phyloP scores from a whole-genome alignment of 2,888 invertebrate genomes.

The Eurois occulta region DNA sequence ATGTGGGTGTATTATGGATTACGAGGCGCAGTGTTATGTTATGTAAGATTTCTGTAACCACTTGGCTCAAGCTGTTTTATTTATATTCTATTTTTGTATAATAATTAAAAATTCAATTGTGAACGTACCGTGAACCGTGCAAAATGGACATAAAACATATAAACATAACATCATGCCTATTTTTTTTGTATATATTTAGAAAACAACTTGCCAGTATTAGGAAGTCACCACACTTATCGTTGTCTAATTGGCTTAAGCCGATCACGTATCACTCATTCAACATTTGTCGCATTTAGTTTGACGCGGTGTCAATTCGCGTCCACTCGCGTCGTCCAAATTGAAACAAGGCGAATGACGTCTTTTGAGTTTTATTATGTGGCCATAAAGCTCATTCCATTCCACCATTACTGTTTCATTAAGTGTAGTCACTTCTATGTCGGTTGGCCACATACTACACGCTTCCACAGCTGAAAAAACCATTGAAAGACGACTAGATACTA shows the following conservation, averaged over 20 bases:
- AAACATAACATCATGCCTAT: too few relatives aligned
- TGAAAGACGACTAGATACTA: not conserved
- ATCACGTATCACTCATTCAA: not conserved
- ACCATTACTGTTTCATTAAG: too few relatives aligned
- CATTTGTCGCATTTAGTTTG: not conserved
- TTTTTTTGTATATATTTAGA: too few relatives aligned
- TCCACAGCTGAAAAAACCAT: not conserved
- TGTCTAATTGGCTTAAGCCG: slow-evolving; percentile 1
- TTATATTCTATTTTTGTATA: not conserved
- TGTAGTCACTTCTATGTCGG: not conserved
- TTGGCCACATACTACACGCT: not conserved
- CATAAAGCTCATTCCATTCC: not conserved
- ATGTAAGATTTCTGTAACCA: not conserved
- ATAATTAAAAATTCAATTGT: not conserved
- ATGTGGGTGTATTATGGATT: too few relatives aligned
- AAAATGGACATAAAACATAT: too few relatives aligned
- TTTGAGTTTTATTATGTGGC: not conserved
- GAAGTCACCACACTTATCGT: not conserved
- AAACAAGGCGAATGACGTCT: not conserved
- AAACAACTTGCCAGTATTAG: not conserved
- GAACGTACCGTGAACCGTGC: not conserved
- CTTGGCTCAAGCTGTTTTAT: not conserved
- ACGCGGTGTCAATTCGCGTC: not conserved
- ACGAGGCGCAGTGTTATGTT: not conserved
- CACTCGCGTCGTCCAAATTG: not conserved